A percentile compares a stretch with the other conserved stretches of the same genome.
Conservation (phyloP, 2,113 vertebrate genomes). For the Melanerpes formicivorus region DNA sequence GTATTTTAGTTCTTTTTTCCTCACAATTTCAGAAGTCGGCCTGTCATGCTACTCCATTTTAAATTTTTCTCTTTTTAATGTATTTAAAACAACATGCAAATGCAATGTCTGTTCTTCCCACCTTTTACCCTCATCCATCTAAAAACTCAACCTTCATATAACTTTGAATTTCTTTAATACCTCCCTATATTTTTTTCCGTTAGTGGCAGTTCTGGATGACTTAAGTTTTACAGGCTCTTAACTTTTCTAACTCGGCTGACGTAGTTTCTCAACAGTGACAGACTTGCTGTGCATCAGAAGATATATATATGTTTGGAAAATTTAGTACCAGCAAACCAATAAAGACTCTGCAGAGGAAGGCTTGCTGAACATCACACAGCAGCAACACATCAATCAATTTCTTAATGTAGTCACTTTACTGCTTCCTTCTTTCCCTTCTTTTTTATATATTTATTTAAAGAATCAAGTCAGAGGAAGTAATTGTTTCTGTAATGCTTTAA, state of each 20-base stretch:
- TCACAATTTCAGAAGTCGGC: neutral
- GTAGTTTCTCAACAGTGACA: slow-evolving; percentile 61
- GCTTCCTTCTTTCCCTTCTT: neutral
- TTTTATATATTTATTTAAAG: slow-evolving; percentile 15
- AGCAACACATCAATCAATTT: slow-evolving; percentile 56
- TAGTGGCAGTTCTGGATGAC: slow-evolving; percentile 66
- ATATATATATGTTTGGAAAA: slow-evolving; percentile 63
- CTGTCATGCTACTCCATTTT: neutral
- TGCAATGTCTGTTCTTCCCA: neutral
- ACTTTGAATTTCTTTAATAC: slow-evolving; percentile 60
- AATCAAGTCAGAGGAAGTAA: neutral
- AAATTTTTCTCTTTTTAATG: neutral
- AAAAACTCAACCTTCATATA: slow-evolving; percentile 49
- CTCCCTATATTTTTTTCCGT: slow-evolving; percentile 47
- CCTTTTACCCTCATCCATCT: slow-evolving; percentile 15
- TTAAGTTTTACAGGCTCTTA: slow-evolving; percentile 67
- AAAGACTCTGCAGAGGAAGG: slow-evolving; percentile 51
- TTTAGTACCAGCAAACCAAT: slow-evolving; percentile 61
- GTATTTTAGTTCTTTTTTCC: neutral
- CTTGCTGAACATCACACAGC: neutral
- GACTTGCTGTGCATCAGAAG: slow-evolving; percentile 53
- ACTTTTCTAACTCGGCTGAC: slow-evolving; percentile 63
- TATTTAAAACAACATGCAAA: slow-evolving; percentile 3
- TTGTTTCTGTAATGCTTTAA: neutral
- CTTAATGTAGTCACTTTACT: slow-evolving; percentile 51